Evolutionary conservation across 2,888 invertebrate species (phyloP).

Genomic region (Pheosia tremula): DNA sequence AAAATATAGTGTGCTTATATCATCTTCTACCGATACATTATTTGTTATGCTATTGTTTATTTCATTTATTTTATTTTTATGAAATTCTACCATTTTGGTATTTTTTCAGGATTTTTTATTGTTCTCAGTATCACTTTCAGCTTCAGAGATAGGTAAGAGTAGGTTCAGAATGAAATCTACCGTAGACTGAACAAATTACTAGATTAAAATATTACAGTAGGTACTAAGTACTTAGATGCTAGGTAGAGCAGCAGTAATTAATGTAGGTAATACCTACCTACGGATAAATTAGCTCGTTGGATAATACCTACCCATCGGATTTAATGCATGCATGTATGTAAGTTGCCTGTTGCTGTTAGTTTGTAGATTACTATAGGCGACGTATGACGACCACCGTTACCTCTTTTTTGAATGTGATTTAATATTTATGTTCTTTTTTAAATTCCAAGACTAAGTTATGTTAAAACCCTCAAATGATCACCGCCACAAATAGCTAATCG

Average conservation of each 20-base stretch:
- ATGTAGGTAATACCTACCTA: background rate
- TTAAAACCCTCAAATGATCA: too few species aligned
- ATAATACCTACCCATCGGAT: too few species aligned
- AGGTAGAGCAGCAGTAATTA: background rate
- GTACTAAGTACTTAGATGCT: background rate
- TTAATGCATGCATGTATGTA: too few species aligned
- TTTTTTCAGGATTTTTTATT: background rate
- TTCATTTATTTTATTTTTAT: constrained; percentile 35
- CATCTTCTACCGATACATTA: constrained; percentile 37
- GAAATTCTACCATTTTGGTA: constrained; percentile 38
- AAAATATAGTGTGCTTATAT: constrained; percentile 47
- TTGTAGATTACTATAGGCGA: too few species aligned
- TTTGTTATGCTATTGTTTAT: constrained; percentile 30
- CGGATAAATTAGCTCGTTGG: too few species aligned
- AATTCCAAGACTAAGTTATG: too few species aligned
- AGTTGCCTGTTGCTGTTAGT: too few species aligned
- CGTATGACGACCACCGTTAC: too few species aligned
- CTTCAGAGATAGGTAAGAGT: too few species aligned
- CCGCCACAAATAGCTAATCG: too few species aligned
- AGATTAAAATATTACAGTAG: background rate
- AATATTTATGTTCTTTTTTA: too few species aligned
- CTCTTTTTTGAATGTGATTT: too few species aligned
- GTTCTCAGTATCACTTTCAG: background rate
- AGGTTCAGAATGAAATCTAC: background rate
- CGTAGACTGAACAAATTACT: background rate